Conservation (phyloP, 2,797 vertebrate genomes). For the Sphaeramia orbicularis region DNA sequence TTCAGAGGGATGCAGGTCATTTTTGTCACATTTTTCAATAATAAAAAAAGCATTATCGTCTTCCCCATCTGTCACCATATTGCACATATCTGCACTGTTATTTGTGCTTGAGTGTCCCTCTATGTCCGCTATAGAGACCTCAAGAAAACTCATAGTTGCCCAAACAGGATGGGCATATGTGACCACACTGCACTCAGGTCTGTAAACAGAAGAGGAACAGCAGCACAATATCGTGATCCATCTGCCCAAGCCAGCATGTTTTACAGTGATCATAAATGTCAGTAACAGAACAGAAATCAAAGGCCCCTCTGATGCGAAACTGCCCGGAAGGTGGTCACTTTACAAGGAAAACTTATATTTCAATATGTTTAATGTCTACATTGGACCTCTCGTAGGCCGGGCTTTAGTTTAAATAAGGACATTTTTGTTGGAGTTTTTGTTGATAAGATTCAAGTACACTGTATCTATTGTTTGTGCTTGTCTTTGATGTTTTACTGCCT, state of each 20-base stretch:
- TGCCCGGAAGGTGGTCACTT: constrained; percentile 50
- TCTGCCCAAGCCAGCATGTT: constrained; percentile 50
- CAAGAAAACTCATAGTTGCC: constrained; percentile 19
- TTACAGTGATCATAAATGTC: constrained; percentile 64
- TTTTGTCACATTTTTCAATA: constrained; percentile 49
- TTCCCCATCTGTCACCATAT: constrained; percentile 27
- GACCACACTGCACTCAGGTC: constrained; percentile 28
- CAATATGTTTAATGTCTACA: constrained; percentile 36
- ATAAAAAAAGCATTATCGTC: constrained; percentile 7
- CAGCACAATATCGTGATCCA: constrained; percentile 30
- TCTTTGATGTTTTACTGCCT: constrained; percentile 62
- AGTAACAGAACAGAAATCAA: constrained; percentile 62
- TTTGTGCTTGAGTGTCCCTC: constrained; percentile 29
- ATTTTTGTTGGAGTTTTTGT: constrained; percentile 33
- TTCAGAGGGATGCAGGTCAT: constrained; percentile 64
- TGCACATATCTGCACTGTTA: constrained; percentile 31
- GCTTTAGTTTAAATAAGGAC: constrained; percentile 28
- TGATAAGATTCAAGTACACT: constrained; percentile 48
- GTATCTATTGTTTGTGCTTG: constrained; percentile 46
- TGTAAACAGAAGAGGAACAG: constrained; percentile 26
- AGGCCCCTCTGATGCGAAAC: constrained; percentile 46
- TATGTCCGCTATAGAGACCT: constrained; percentile 9
- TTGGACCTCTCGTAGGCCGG: constrained; percentile 30
- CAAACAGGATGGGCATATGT: constrained; percentile 28
- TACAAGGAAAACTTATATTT: constrained; percentile 45